Conservation (phyloP, 1,140 invertebrate species). For the Zaprionus tsacasi region DNA sequence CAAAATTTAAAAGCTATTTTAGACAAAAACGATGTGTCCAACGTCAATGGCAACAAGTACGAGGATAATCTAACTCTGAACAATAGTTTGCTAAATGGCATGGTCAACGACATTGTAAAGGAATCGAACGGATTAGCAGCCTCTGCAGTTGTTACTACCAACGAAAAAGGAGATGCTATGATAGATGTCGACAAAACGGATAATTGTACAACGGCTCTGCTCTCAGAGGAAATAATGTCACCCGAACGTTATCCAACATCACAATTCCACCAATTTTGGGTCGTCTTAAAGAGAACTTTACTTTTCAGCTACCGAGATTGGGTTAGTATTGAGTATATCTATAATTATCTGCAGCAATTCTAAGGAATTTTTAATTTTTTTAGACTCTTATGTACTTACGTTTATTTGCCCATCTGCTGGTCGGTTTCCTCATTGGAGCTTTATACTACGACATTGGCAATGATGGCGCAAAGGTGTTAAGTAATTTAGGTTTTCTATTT, state of each 20-base stretch:
- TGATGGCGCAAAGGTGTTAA: constrained; percentile 96
- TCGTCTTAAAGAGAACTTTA: constrained; percentile 91
- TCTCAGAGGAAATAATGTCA: constrained; percentile 86
- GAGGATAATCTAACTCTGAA: constrained; percentile 82
- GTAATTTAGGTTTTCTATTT: constrained; percentile 98
- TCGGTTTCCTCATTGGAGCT: constrained; percentile 96
- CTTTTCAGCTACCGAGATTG: constrained; percentile 93
- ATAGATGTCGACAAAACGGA: constrained; percentile 87
- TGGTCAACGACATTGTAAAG: constrained; percentile 89
- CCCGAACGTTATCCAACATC: constrained; percentile 91
- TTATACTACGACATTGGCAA: constrained; percentile 97
- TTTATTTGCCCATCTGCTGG: constrained; percentile 95
- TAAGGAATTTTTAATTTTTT: constrained; percentile 50
- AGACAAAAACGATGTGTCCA: constrained; percentile 85
- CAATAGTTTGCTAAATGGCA: constrained; percentile 82
- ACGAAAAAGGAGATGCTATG: constrained; percentile 80
- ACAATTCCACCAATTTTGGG: constrained; percentile 91
- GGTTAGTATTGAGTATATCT: constrained; percentile 85
- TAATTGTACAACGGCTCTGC: constrained; percentile 88
- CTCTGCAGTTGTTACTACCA: constrained; percentile 62
- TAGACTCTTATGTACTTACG: constrained; percentile 97
- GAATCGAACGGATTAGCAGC: constrained; percentile 58
- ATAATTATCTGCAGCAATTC: neutral
- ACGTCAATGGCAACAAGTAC: constrained; percentile 85
- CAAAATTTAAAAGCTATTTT: constrained; percentile 79